phyloP scores from a whole-genome alignment of 1,140 invertebrate genomes.

The Caligus rogercresseyi region DNA sequence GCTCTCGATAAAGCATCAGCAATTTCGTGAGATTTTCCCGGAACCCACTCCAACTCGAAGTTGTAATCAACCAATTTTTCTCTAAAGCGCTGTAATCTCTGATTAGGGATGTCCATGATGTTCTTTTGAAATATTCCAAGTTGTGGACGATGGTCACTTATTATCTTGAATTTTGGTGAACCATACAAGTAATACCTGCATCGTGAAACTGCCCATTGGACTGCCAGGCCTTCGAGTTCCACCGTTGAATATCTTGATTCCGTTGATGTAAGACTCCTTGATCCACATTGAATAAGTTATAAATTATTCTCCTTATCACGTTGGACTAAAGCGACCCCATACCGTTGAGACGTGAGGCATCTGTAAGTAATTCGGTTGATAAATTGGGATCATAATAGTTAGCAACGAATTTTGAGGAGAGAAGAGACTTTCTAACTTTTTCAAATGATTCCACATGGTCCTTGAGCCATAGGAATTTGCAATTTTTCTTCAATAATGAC shows the following conservation, averaged over 20 bases:
- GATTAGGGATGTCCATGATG: neutral
- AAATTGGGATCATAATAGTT: neutral
- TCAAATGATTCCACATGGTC: constrained; percentile 3
- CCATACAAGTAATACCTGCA: neutral
- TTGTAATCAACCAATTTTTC: neutral
- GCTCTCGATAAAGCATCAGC: constrained; percentile 1
- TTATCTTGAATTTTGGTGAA: neutral
- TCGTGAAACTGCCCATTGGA: neutral
- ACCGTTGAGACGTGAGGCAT: constrained; percentile 7
- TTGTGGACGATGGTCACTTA: neutral
- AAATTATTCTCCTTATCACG: neutral
- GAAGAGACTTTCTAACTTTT: neutral
- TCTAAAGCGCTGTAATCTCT: neutral
- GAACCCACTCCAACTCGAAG: neutral
- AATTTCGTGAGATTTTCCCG: neutral
- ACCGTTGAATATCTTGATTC: neutral
- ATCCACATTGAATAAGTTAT: constrained; percentile 1
- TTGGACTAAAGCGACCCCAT: constrained; percentile 3
- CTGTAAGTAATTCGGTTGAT: neutral
- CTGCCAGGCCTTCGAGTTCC: neutral
- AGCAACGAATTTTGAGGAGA: neutral
- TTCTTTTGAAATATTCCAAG: neutral
- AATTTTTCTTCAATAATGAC: neutral
- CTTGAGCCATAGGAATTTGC: constrained; percentile 3
- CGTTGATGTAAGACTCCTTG: neutral